Evolutionary conservation across 2,113 vertebrate genomes (phyloP), one percentile per base, ranked within the genome.

Genomic region (Hydrolagus affinis): DNA sequence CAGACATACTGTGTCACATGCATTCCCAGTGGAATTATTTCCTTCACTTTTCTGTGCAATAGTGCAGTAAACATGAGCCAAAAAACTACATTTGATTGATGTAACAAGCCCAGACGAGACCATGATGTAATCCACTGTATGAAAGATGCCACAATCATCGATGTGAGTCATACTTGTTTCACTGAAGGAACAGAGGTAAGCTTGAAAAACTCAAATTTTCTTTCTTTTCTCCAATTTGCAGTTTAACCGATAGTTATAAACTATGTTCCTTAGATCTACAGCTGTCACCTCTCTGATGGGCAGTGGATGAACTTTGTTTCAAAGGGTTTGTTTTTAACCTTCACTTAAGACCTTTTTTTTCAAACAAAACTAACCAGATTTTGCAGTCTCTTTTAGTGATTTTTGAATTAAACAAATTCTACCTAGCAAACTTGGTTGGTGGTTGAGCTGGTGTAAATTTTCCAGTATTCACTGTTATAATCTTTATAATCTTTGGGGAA

Each of bases 51-150:
- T 75, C 44, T 75, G 15, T 64, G 62, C 78, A 30, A 23, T 64
- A 68, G 21, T 32, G 8, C 62, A 66, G 78, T 30, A 66, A 83
- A 60, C 78, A 21, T 62, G 32, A 83, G 78, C 62, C 78, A 32
- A 83, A 66, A 66, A 66, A 83, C 62, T 19, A 21, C 62, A 83
- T 28, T 83, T 83, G 78, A 83, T 83, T 83, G 62, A 83, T 83
- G 78, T 28, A 83, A 30, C 78, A 66, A 83, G 78, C 78, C 59
- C 78, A 83, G 78, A 83, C 78, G 60, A 83, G 78, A 83, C 78
- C 62, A 83, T 83, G 78, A 83, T 66, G 78, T 83, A 83, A 83
- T 83, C 28, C 62, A 30, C 25, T 66, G 62, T 64, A 21, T 30
- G 32, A 62, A 62, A 83, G 78, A 83, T 30, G 62, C 78, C 78